Evolutionary conservation across 2,113 vertebrate genomes (phyloP).

Genomic region (Cyanistes caeruleus): DNA sequence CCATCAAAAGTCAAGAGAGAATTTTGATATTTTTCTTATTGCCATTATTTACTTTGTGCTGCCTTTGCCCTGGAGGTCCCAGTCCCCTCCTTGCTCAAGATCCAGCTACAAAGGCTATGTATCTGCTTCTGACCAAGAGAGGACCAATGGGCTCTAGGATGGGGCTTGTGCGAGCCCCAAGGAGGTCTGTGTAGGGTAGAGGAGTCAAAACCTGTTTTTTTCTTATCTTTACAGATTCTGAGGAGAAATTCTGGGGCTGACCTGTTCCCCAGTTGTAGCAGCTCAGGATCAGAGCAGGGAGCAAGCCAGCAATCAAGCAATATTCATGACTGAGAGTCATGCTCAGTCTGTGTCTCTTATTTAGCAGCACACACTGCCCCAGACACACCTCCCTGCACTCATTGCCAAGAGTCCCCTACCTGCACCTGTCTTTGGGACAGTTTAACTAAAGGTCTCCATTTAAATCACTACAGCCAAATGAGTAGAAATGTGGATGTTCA

Average conservation of each 20-base stretch:
- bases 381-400: neutral
- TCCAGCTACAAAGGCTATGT: neutral
- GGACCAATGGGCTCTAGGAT: neutral
- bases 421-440: neutral
- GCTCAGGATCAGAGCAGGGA: neutral
- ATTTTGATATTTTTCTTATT: neutral
- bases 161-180: fast-evolving
- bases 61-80: neutral
- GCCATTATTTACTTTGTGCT: neutral
- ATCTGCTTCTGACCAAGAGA: neutral
- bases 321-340: fast-evolving
- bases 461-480: neutral
- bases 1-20: neutral
- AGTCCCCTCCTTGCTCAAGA: neutral
- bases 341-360: neutral
- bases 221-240: neutral
- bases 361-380: neutral
- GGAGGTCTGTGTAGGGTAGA: neutral
- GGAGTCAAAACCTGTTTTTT: neutral
- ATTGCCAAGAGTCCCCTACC: fast-evolving
- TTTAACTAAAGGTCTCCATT: neutral
- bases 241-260: neutral
- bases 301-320: neutral
- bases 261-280: neutral
- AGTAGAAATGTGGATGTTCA: neutral